phyloP scores from a whole-genome alignment of 2,888 invertebrate genomes.

The Limnephilus lunatus region DNA sequence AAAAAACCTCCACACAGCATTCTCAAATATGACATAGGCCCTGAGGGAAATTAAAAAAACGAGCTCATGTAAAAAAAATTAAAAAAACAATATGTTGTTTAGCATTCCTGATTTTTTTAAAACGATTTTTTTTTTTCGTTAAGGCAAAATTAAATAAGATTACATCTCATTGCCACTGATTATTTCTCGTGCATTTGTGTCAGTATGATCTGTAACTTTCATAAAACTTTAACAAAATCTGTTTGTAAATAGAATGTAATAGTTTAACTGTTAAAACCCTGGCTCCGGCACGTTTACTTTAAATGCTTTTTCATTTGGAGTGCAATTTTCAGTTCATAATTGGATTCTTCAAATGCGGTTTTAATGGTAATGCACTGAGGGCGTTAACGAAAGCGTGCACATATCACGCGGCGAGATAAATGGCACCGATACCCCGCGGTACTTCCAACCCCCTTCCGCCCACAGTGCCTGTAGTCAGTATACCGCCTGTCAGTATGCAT shows the following conservation, averaged over 20 bases:
- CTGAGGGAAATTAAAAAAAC: too few relatives aligned
- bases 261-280: neutral
- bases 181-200: too few relatives aligned
- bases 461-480: too few relatives aligned
- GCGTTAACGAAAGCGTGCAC: neutral
- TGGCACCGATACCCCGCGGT: neutral
- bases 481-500: neutral
- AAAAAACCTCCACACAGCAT: too few relatives aligned
- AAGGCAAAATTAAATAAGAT: too few relatives aligned
- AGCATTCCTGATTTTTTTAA: too few relatives aligned
- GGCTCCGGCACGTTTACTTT: neutral
- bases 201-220: neutral
- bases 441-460: neutral
- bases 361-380: neutral
- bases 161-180: too few relatives aligned
- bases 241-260: neutral
- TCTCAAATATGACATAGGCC: too few relatives aligned
- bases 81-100: too few relatives aligned
- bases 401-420: slow-evolving; percentile 17
- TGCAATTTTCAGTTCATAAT: neutral
- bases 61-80: too few relatives aligned
- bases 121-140: too few relatives aligned
- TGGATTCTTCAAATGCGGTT: neutral
- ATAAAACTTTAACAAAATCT: neutral
- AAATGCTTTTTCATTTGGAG: neutral